Evolutionary conservation across 2,888 invertebrate genomes (phyloP), one percentile per base, ranked within the genome.

Genomic region (Ornithoptera alexandrae): DNA sequence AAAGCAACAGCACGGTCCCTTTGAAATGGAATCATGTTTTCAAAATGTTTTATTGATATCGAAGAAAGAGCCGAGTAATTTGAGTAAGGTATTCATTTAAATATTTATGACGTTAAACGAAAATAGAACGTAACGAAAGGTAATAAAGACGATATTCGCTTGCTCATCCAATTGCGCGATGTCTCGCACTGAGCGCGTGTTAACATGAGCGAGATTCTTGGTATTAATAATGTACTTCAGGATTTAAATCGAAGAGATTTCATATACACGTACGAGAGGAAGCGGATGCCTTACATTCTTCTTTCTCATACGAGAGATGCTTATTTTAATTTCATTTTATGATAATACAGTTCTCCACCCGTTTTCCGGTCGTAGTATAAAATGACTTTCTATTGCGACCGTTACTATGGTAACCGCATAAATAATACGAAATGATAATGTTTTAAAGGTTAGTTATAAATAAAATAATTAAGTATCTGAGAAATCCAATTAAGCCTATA

Each of bases 21-120:
- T 81, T 75, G 81, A 79, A 82, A 84, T 82, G 82, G 84, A 84
- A 85, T 84, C 83, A 81, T 83, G 82, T 85, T 84, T 84, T 85
- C 81, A 82, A 85, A 60, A 84, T 84, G 81, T 83, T 84, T 81
- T 86, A 86, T 87, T 85, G 86, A 84, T 81, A 81, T 82, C 80
- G 80, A 84, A 76, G 79, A 77, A 75, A 74, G 76, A 77, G 80
- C 76, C 78, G 78, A 84, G 84, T 85, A 84, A 86, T 86, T 83
- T 84, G 82, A 86, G 83, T 84, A 85, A 82, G 75, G 79, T 72
- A 72, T 65, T 62, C 70, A 67, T 53, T 73, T 76, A 71, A 50
- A 39, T 62, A 42, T 65, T 62, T 5, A 17, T 30, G 36, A 0
- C 15, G 3, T 12, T 58, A 71, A 53, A 30, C 46, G 2, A 80